These are phyloP conservation scores for Pardalotus punctatus DNA, from an alignment of 2,113 vertebrate genomes.

Conservation along the genomic window DNA sequence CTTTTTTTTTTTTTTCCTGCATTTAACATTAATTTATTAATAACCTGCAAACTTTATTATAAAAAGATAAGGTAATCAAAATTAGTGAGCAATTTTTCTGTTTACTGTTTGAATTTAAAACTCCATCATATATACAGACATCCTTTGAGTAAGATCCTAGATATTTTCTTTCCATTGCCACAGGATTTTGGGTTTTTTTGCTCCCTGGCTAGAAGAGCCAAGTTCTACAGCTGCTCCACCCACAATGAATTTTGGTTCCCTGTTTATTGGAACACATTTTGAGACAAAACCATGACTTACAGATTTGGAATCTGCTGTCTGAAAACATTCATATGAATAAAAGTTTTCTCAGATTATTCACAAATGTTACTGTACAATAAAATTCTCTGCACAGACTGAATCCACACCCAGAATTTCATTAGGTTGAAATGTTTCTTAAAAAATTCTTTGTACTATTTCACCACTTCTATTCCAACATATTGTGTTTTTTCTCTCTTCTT, in stretches of 20 bases:
- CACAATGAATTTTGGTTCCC: background rate
- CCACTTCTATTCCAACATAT: background rate
- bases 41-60: background rate
- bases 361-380: conserved; percentile 37
- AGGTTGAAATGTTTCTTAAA: background rate
- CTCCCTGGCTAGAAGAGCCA: background rate
- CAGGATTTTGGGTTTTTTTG: background rate
- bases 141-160: background rate
- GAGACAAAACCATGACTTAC: conserved; percentile 14
- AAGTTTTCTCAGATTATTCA: conserved; percentile 37
- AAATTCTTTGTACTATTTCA: background rate
- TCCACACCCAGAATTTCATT: background rate
- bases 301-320: conserved; percentile 26
- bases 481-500: background rate
- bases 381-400: background rate
- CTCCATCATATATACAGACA: background rate
- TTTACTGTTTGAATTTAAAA: background rate
- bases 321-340: background rate
- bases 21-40: background rate
- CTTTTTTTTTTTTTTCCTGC: background rate
- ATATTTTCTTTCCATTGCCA: background rate
- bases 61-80: background rate
- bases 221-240: conserved; percentile 4
- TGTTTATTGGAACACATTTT: background rate
- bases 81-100: background rate